A percentile compares a stretch with the other conserved stretches of the same genome.
Evolutionary conservation across 2,888 invertebrate genomes (phyloP).

Genomic region (Ischnura elegans): DNA sequence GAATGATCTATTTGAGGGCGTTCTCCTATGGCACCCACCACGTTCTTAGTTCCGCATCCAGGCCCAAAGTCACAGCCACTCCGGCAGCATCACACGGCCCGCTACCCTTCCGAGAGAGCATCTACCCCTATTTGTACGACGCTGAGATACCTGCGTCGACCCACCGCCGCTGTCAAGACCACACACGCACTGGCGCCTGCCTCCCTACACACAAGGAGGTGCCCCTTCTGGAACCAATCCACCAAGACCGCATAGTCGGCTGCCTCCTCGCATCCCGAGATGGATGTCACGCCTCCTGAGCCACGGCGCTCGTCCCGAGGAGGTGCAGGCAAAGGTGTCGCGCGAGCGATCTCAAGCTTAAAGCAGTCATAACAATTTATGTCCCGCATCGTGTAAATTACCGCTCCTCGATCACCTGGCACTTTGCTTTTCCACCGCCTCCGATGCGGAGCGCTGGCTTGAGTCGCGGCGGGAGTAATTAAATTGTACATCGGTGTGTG

Average conservation of each 20-base stretch:
- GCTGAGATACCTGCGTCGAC: background rate
- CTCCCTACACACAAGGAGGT: background rate
- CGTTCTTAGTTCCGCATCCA: background rate
- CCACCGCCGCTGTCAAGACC: background rate
- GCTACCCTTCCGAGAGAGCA: background rate
- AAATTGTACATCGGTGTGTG: background rate
- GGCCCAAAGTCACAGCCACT: background rate
- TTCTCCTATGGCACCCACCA: background rate
- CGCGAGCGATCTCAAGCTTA: background rate
- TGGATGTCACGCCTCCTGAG: background rate
- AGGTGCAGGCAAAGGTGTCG: background rate
- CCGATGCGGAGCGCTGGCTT: background rate
- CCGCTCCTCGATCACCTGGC: background rate
- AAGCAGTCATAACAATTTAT: conserved; percentile 6
- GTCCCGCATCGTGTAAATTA: background rate
- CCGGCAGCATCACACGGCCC: background rate
- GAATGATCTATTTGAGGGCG: background rate
- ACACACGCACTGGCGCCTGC: background rate
- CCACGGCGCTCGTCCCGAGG: background rate
- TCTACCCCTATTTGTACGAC: background rate
- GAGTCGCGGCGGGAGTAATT: background rate
- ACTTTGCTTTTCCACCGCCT: background rate
- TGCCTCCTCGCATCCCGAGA: background rate
- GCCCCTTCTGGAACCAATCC: background rate
- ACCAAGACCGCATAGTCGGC: background rate